Evolutionary conservation across 1,140 invertebrate genomes (phyloP), one percentile per base, ranked within the genome.

Genomic region (Drosophila subpulchrella): DNA sequence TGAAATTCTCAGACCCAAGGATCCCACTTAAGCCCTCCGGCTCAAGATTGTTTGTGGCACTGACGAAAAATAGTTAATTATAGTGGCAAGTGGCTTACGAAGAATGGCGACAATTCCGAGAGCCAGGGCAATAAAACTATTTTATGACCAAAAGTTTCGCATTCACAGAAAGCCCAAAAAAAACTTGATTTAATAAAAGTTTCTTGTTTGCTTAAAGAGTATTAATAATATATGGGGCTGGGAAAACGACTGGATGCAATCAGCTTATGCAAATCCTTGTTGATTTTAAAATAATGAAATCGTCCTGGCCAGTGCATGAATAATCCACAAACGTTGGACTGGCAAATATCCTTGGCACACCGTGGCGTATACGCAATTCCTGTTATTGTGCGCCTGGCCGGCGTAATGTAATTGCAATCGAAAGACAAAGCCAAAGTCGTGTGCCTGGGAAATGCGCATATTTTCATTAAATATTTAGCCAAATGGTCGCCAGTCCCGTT

Each of bases 401-500:
- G 61, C 60, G 61, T 86, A 86, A 86, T 89, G 83, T 86, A 86
- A 86, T 86, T 86, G 83, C 83, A 83, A 86, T 88, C 68, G 63
- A 72, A 44, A 82, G 66, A 42, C 66, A 63, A 75, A 70, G 63
- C 34, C 58, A 59, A 68, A 73, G 58, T 41, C 61, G 46, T 39
- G 42, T 56, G 61, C 62, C 41, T 61, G 48, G 51, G 41, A 61
- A 73, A 68, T 61, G 76, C 82, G 78, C 83, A 86, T 88, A 88
- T 83, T 88, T 86, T 88, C 84, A 86, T 86, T 83, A 86, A 86
- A 88, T 86, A 86, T 86, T 88, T 83, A 86, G 67, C 75, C 67
- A 88, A 86, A 88, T 88, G 79, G 78, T 70, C 70, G 68, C 62
- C 77, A 73, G 58, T 53, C 67, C 66, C 27, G 42, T 57, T 73